Conservation (phyloP, 2,888 invertebrate genomes). For the Chironomus riparius region DNA sequence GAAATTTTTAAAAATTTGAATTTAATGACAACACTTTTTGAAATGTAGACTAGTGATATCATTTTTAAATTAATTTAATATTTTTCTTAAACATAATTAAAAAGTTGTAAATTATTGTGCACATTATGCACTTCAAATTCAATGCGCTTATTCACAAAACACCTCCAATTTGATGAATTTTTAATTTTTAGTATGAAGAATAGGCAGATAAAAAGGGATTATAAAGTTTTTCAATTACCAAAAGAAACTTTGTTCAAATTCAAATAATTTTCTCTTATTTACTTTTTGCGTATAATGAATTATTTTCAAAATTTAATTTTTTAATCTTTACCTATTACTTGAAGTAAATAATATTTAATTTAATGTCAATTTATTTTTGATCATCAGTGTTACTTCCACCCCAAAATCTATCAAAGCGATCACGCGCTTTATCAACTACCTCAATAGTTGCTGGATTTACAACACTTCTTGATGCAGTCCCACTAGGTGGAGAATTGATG, state of each 20-base stretch:
- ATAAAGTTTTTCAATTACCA: too few species aligned
- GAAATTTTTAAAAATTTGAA: too few species aligned
- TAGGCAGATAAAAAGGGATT: too few species aligned
- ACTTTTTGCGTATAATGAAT: background rate
- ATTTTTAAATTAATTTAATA: too few species aligned
- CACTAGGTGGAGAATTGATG: slow-evolving; percentile 29
- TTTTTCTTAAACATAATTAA: too few species aligned
- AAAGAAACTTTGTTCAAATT: background rate
- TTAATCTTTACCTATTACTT: background rate
- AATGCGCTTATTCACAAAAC: too few species aligned
- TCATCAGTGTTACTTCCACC: slow-evolving; percentile 37
- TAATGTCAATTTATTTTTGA: background rate
- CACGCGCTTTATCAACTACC: slow-evolving; percentile 50
- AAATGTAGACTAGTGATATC: too few species aligned
- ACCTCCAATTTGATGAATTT: too few species aligned
- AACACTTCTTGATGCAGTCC: background rate
- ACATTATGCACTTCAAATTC: too few species aligned
- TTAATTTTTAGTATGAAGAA: too few species aligned
- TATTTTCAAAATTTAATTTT: background rate
- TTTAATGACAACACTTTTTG: too few species aligned
- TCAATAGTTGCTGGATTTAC: slow-evolving; percentile 9
- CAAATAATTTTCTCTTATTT: background rate
- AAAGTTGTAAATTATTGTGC: too few species aligned
- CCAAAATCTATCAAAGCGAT: slow-evolving; percentile 79
- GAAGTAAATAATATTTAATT: background rate